These are phyloP conservation scores for Hexactinellida sp. DNA, from an alignment of 37 sponge, comb jelly and placozoan genomes.

Conservation along the genomic window DNA sequence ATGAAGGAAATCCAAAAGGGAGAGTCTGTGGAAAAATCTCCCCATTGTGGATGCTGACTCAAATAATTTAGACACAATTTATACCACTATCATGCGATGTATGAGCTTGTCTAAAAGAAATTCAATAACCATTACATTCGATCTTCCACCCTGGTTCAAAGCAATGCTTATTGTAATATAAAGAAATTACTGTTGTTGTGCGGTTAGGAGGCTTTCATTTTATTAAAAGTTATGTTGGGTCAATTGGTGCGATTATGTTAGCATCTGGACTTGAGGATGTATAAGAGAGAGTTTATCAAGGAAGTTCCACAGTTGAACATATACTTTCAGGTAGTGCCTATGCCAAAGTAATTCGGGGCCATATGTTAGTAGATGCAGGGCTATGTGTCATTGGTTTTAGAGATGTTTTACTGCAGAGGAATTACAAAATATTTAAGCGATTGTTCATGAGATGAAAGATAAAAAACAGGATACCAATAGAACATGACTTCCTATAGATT, in stretches of 20 bases:
- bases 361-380: conserved; percentile 21
- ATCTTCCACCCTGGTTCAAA: conserved; percentile 20
- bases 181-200: background rate
- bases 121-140: conserved; percentile 12
- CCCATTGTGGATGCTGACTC: conserved; percentile 21
- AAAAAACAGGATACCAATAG: background rate
- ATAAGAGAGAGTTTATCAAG: conserved; percentile 20
- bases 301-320: conserved; percentile 19
- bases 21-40: background rate
- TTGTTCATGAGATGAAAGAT: background rate
- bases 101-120: background rate
- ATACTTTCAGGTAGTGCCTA: conserved; percentile 26
- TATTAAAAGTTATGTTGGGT: conserved; percentile 16
- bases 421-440: background rate
- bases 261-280: conserved; percentile 23
- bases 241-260: conserved; percentile 19
- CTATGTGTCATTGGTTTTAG: background rate
- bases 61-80: background rate
- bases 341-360: conserved; percentile 25
- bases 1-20: background rate
- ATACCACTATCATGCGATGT: conserved; percentile 21
- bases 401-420: background rate
- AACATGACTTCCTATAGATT: background rate
- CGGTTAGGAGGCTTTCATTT: conserved; percentile 26
- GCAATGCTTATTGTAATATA: conserved; percentile 10